Percentiles rank a stretch among this genome's conserved stretches.
Evolutionary conservation across 2,888 invertebrate genomes (phyloP).

Genomic region (Caenorhabditis doughertyi): DNA sequence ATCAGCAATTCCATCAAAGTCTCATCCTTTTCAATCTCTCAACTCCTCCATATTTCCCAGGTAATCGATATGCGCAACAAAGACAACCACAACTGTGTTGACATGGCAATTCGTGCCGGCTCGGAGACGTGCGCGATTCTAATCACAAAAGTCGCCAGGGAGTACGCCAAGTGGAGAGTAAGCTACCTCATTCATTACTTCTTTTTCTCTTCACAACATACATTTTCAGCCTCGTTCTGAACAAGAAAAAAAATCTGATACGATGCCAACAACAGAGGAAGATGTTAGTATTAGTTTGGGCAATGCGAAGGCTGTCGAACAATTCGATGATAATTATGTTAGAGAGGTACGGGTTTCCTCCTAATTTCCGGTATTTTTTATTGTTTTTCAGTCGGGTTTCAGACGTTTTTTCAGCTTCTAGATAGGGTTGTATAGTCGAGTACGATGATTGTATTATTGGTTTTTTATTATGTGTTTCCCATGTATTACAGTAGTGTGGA

Average conservation of each 20-base stretch:
- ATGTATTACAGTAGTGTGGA: no score
- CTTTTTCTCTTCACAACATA: background rate
- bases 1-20: no score
- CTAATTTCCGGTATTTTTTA: background rate
- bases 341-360: no score
- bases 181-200: background rate
- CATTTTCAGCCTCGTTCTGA: constrained; percentile 16
- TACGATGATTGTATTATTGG: no score
- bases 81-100: constrained; percentile 64
- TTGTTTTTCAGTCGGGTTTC: no score
- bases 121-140: constrained; percentile 65
- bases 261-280: constrained; percentile 14
- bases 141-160: constrained; percentile 60
- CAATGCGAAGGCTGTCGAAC: constrained; percentile 16
- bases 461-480: no score
- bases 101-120: constrained; percentile 66
- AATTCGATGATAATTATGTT: constrained; percentile 46
- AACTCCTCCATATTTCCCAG: constrained; percentile 21
- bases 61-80: constrained; percentile 67
- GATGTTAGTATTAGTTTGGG: constrained; percentile 7
- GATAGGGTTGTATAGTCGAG: no score
- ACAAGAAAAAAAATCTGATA: background rate
- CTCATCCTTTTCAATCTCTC: no score
- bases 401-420: no score
- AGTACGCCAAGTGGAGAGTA: constrained; percentile 55